phyloP scores from a whole-genome alignment of 2,797 vertebrate genomes.

The Eulemur coronatus region DNA sequence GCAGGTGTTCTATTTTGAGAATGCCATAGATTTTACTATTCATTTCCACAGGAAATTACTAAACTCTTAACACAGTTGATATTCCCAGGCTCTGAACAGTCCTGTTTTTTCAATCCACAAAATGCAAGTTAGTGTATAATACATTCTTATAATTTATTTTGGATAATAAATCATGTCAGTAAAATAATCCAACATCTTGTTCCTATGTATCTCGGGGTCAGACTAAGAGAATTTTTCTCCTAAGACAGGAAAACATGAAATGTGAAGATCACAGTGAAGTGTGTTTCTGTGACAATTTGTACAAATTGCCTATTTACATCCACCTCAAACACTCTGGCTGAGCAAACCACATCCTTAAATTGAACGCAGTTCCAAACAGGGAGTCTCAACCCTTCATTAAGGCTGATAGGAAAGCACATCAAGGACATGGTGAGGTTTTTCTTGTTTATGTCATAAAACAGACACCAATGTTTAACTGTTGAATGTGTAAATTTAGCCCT shows the following conservation, averaged over 20 bases:
- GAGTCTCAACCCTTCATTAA: slow-evolving; percentile 14
- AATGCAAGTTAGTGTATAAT: background rate
- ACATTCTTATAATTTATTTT: background rate
- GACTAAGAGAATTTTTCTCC: background rate
- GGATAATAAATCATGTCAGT: background rate
- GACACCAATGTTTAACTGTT: slow-evolving; percentile 23
- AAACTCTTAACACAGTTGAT: background rate
- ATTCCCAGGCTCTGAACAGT: background rate
- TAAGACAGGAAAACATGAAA: slow-evolving; percentile 5
- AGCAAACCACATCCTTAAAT: slow-evolving; percentile 33
- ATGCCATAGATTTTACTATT: background rate
- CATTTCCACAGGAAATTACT: slow-evolving; percentile 1
- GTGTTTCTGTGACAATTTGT: background rate
- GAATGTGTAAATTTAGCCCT: slow-evolving; percentile 38
- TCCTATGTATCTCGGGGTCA: background rate
- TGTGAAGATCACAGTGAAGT: background rate
- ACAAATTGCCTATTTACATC: background rate
- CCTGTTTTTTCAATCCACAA: background rate
- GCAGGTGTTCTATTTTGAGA: slow-evolving; percentile 2
- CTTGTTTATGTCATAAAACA: slow-evolving; percentile 45
- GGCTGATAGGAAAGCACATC: slow-evolving; percentile 19
- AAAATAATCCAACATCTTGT: background rate
- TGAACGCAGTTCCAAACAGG: background rate
- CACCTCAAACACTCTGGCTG: background rate
- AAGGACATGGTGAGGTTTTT: slow-evolving; percentile 40